Percentiles rank a stretch among this genome's conserved stretches.
Conservation (phyloP, 37 sponge, comb jelly and placozoan genomes). For the Crambe crambe region DNA sequence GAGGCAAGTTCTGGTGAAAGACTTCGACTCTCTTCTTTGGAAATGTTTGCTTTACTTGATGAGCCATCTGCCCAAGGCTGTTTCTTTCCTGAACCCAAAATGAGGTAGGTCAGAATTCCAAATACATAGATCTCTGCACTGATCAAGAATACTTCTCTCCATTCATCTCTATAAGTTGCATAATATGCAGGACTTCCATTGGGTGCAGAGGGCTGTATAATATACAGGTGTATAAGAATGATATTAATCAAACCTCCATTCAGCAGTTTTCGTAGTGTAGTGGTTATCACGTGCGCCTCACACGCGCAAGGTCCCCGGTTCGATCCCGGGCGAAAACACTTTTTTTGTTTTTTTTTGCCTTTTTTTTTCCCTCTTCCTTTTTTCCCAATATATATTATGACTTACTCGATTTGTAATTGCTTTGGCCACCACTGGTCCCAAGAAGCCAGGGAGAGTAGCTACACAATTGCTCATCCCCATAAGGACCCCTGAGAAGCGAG, state of each 20-base stretch:
- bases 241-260: neutral
- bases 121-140: conserved; percentile 76
- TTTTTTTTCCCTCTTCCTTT: neutral
- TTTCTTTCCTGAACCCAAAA: conserved; percentile 67
- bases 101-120: conserved; percentile 59
- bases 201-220: conserved; percentile 22
- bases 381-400: neutral
- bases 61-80: conserved; percentile 83
- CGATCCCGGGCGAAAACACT: conserved; percentile 1
- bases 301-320: conserved; percentile 12
- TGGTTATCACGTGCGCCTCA: conserved; percentile 7
- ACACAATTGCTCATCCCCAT: conserved; percentile 87
- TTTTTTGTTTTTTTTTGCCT: neutral
- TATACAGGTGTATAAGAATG: neutral
- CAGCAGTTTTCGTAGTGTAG: neutral
- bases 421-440: conserved; percentile 81
- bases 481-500: conserved; percentile 80
- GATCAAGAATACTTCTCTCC: conserved; percentile 84
- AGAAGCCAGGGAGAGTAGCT: conserved; percentile 84
- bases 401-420: conserved; percentile 58
- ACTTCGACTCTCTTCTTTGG: too few relatives aligned
- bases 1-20: too few relatives aligned
- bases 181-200: conserved; percentile 18
- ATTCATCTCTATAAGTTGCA: conserved; percentile 46
- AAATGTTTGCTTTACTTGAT: too few relatives aligned